A percentile compares a stretch with the other conserved stretches of the same genome.
Evolutionary conservation across 2,888 invertebrate species (phyloP).

Genomic region (Hanleya hanleyi): DNA sequence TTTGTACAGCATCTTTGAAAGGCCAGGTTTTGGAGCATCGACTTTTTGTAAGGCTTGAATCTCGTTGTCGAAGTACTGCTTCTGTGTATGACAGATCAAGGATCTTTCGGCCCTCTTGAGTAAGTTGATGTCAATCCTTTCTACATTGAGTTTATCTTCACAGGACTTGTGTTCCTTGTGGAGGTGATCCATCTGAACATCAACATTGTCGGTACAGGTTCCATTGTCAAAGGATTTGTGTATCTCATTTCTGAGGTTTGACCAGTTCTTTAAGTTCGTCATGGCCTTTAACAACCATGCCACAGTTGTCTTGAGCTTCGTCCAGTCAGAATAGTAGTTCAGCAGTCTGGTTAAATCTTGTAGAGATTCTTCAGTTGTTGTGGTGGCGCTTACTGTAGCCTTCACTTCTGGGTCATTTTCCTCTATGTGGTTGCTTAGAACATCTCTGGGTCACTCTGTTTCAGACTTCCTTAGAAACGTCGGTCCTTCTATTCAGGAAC

Average conservation of each 20-base stretch:
- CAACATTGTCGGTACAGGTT: too few species aligned
- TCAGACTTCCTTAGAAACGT: too few species aligned
- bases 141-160: too few species aligned
- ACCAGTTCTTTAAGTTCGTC: not conserved
- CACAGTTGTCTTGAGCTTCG: not conserved
- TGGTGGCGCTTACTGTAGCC: too few species aligned
- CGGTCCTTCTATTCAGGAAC: slow-evolving; percentile 21
- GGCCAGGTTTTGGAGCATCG: not conserved
- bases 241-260: not conserved
- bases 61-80: not conserved
- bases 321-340: not conserved
- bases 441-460: too few species aligned
- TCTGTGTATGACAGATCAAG: not conserved
- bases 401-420: too few species aligned
- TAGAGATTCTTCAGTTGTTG: too few species aligned
- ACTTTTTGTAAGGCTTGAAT: not conserved
- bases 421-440: too few species aligned
- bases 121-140: not conserved
- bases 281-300: not conserved
- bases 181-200: too few species aligned
- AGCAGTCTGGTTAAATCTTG: not conserved
- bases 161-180: too few species aligned
- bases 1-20: too few species aligned
- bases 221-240: too few species aligned
- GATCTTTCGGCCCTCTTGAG: not conserved